A percentile compares a stretch with the other conserved stretches of the same genome.
Conservation (phyloP, 2,113 vertebrate species). For the Eclectus roratus region DNA sequence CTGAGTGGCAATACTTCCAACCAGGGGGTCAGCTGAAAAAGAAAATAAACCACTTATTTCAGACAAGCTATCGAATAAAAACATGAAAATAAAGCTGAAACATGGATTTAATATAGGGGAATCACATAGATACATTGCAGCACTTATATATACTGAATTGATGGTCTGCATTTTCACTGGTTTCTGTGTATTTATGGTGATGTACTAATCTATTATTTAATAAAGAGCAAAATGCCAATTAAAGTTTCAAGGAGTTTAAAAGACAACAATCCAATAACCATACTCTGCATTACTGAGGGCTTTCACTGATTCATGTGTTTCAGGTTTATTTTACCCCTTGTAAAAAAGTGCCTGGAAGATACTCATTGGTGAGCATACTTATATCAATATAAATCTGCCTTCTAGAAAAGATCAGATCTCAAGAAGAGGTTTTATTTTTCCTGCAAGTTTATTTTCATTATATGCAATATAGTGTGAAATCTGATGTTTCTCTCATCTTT, state of each 20-base stretch:
- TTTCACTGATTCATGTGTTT: not conserved
- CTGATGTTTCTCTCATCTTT: not conserved
- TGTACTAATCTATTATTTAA: not conserved
- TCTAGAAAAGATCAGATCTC: not conserved
- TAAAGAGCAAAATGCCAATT: not conserved
- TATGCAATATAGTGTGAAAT: not conserved
- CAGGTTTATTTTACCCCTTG: not conserved
- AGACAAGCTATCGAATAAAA: not conserved
- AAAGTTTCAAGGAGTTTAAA: not conserved
- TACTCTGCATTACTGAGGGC: not conserved
- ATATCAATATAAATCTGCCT: not conserved
- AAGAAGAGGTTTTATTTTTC: not conserved
- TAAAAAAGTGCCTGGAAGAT: not conserved
- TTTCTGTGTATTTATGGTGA: not conserved
- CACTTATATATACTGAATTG: not conserved
- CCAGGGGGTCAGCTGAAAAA: conserved; percentile 89
- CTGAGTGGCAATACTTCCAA: conserved; percentile 96
- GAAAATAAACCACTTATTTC: not conserved
- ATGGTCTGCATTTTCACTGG: not conserved
- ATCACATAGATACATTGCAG: not conserved
- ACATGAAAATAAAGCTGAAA: not conserved
- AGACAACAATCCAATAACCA: not conserved
- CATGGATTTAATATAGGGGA: not conserved
- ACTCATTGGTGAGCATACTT: not conserved
- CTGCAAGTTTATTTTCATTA: not conserved